Conservation (phyloP, 2,888 invertebrate species). For the Acrobasis suavella region DNA sequence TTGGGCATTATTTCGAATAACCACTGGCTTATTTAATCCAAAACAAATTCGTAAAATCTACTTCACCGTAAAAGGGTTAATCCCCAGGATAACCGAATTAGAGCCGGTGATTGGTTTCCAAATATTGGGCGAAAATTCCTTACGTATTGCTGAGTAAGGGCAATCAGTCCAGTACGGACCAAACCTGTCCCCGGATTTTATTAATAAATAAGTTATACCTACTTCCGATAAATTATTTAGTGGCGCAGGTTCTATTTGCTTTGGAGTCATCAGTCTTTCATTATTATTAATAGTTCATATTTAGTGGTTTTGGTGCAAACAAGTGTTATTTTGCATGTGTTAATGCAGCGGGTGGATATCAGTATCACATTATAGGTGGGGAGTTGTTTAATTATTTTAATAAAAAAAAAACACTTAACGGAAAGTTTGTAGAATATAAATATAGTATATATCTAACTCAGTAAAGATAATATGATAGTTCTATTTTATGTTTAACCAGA, state of each 20-base stretch:
- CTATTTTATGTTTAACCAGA: too few species aligned
- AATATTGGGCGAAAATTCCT: constrained; percentile 13
- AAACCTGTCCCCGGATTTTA: constrained; percentile 15
- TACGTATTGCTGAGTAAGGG: constrained; percentile 15
- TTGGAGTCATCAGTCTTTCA: background rate
- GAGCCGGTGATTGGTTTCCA: constrained; percentile 1
- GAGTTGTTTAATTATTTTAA: too few species aligned
- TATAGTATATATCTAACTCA: too few species aligned
- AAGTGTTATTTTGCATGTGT: too few species aligned
- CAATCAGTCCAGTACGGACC: constrained; percentile 13
- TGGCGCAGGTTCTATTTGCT: background rate
- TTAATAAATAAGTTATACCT: constrained; percentile 16
- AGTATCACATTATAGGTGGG: too few species aligned
- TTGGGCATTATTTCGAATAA: background rate
- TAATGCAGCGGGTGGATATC: too few species aligned
- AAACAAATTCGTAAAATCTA: background rate
- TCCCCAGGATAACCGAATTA: background rate
- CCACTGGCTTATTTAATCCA: background rate
- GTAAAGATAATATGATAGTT: too few species aligned
- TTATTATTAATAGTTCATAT: too few species aligned
- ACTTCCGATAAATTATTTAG: constrained; percentile 17
- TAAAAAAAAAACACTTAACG: too few species aligned
- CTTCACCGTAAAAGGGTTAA: background rate
- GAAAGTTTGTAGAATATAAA: too few species aligned
- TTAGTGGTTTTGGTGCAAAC: too few species aligned